Evolutionary conservation across 1,140 invertebrate genomes (phyloP).

Genomic region (Dendroctonus valens): DNA sequence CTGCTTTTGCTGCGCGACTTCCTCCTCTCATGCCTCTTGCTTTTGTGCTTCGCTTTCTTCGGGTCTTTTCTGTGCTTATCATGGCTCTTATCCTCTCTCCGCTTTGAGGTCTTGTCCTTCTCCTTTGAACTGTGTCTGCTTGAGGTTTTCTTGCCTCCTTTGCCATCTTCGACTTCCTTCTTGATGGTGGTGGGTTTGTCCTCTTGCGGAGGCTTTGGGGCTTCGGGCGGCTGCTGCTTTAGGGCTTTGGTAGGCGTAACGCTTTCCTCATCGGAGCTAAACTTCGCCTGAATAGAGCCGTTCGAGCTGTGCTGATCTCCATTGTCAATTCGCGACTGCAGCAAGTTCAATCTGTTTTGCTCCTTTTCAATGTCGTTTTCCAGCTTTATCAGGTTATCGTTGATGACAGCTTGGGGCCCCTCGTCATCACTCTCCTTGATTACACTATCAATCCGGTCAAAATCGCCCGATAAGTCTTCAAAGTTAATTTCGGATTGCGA

Average conservation of each 20-base stretch:
- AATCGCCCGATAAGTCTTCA: conserved; percentile 50
- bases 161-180: neutral
- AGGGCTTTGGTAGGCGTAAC: neutral
- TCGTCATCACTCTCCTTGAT: conserved; percentile 34
- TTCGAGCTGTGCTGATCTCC: no score
- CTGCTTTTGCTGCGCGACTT: neutral
- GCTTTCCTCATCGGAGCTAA: conserved; percentile 1
- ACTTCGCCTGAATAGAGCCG: neutral
- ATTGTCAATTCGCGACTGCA: conserved; percentile 12
- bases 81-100: neutral
- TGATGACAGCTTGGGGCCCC: conserved; percentile 6
- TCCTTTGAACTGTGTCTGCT: neutral
- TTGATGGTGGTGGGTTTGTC: neutral
- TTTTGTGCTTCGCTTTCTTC: neutral
- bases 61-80: neutral
- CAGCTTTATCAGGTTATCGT: conserved; percentile 2
- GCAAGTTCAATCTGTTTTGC: conserved; percentile 16
- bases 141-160: neutral
- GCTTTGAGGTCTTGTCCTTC: neutral
- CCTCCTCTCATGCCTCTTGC: neutral
- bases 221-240: no score
- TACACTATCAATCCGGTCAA: conserved; percentile 49
- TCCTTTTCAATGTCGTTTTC: conserved; percentile 13
- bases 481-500: conserved; percentile 43
- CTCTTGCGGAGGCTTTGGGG: no score